Base-by-base conservation (phyloP, 2,888 invertebrate species). In the Corbicula japonica region DNA sequence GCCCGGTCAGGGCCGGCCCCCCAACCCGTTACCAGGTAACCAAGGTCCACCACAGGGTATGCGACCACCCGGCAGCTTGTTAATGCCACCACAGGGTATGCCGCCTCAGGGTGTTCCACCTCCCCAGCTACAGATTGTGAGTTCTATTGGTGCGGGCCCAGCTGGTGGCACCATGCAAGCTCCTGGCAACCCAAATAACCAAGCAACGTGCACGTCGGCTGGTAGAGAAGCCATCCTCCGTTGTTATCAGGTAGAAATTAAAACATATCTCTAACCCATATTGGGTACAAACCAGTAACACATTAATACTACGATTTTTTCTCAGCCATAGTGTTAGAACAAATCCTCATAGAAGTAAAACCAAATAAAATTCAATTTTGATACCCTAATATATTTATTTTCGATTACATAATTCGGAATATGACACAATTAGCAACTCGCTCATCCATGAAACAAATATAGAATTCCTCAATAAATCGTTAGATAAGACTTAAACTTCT, bases 221-320 rank as follows among this genome's bases (percentile, higher is more conserved):
- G 79, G 83, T 1, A 63, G 80, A 10, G 71, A 52, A 26, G 73
- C 73, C 10, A 72, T 80, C 0, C 23, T 76, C 12, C 72, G 69
- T 44, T 82, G 82, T 56, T 79, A 79, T 60, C 68, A 78, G 78
- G 78, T 78, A 63, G 1, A 1, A 18, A 38, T 58, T 15, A 23
- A 2, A 26, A n/a, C 1, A 18, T 30, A 18, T 6, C 8, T 56
- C 32, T 58, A 34, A 8, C 35, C 21, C 48, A 15, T 18, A 21
- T 48, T 18, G 6, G 48, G 21, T 8, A 18, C 21, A 18, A 38
- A 12, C 10, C 10, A 12, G 8, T 38, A 18, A 18, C 15, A 12
- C 10, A 8, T 8, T 15, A 38, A 38, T 38, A 12, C 41, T 38
- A 18, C 10, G 8, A 18, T 12, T 15, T 12, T 38, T 12, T 15